phyloP scores from a whole-genome alignment of 2,113 vertebrate genomes.

The Anolis sagrei region DNA sequence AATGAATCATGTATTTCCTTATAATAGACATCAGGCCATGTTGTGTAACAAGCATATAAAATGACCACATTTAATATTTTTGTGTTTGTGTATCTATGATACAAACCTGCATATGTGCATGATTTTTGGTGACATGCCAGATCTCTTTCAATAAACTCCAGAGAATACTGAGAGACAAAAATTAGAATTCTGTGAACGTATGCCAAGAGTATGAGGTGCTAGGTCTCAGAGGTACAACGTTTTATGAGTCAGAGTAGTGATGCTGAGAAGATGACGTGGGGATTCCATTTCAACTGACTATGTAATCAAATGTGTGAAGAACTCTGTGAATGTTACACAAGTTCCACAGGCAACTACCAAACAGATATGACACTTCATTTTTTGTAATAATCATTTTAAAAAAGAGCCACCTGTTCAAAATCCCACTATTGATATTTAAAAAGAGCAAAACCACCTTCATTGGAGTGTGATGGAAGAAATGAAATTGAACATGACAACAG shows the following conservation, averaged over 20 bases:
- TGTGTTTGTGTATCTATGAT: not conserved
- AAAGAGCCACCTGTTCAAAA: constrained; percentile 54
- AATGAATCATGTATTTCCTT: no score
- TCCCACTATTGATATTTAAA: constrained; percentile 16
- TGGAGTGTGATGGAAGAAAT: constrained; percentile 47
- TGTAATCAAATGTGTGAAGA: not conserved
- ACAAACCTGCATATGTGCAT: not conserved
- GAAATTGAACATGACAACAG: constrained; percentile 49
- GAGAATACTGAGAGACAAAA: not conserved
- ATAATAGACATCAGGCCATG: no score
- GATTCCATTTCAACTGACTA: not conserved
- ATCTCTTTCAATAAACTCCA: not conserved
- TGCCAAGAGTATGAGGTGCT: not conserved
- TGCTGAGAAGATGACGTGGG: not conserved
- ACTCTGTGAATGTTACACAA: constrained; percentile 20
- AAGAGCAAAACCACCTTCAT: constrained; percentile 39
- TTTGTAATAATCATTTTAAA: not conserved
- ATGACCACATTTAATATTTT: not conserved
- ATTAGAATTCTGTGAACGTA: not conserved
- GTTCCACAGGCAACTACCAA: constrained; percentile 35
- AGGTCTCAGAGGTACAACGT: not conserved
- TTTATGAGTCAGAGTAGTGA: not conserved
- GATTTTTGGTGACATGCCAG: not conserved
- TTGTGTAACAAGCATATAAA: no score
- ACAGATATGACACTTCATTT: constrained; percentile 21